These are phyloP conservation scores for Phrixothrix hirtus DNA, from an alignment of 2,888 invertebrate genomes.

Conservation along the genomic window DNA sequence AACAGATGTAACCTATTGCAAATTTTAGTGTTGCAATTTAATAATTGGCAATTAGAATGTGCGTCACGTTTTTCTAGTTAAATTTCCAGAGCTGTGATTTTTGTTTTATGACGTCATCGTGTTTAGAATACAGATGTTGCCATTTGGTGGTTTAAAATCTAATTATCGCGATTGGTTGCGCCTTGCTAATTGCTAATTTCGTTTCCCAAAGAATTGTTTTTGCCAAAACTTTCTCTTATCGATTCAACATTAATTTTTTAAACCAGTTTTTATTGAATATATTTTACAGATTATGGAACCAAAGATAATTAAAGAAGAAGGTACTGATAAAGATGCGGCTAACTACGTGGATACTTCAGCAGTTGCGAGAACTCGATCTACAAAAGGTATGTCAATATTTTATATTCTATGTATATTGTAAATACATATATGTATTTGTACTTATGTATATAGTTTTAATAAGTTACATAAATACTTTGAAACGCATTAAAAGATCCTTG, in stretches of 20 bases:
- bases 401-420: too few relatives aligned
- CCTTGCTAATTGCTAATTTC: conserved; percentile 30
- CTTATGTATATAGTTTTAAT: too few relatives aligned
- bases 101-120: conserved; percentile 54
- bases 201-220: conserved; percentile 23
- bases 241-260: conserved; percentile 10
- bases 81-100: conserved; percentile 50
- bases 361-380: conserved; percentile 42
- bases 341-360: conserved; percentile 44
- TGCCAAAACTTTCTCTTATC: conserved; percentile 5
- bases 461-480: too few relatives aligned
- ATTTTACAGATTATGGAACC: conserved; percentile 62
- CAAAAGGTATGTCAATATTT: conserved; percentile 43
- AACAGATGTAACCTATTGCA: conserved; percentile 43
- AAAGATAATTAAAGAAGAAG: conserved; percentile 65
- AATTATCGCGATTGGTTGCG: conserved; percentile 42
- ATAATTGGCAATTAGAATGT: conserved; percentile 54
- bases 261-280: conserved; percentile 5
- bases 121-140: conserved; percentile 49
- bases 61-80: conserved; percentile 56
- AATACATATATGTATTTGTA: too few relatives aligned
- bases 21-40: conserved; percentile 42
- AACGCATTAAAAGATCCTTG: too few relatives aligned
- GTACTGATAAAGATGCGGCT: conserved; percentile 58
- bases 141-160: conserved; percentile 46